These are phyloP conservation scores for Ectemnius cavifrons DNA, from an alignment of 2,888 invertebrate genomes.

Conservation along the genomic window DNA sequence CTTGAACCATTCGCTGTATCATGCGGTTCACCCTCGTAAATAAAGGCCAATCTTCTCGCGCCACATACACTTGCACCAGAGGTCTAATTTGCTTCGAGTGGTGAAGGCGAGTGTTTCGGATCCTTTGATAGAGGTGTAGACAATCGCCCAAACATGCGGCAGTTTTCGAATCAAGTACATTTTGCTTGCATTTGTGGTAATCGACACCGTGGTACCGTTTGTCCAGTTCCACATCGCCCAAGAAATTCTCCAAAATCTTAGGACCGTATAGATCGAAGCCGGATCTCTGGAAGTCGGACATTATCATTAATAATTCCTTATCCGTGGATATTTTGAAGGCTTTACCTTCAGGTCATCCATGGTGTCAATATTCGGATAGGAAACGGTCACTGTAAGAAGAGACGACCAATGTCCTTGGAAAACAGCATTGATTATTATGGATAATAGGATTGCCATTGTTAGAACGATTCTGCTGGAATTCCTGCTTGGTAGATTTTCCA, in stretches of 20 bases:
- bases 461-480: slow-evolving; percentile 42
- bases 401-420: slow-evolving; percentile 53
- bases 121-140: slow-evolving; percentile 27
- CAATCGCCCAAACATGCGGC: slow-evolving; percentile 49
- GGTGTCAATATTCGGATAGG: slow-evolving; percentile 39
- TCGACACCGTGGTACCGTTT: slow-evolving; percentile 26
- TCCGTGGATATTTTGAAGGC: not conserved
- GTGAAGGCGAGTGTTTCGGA: slow-evolving; percentile 7
- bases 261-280: slow-evolving; percentile 41
- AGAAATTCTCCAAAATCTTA: not conserved
- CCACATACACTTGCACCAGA: slow-evolving; percentile 34
- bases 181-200: slow-evolving; percentile 40
- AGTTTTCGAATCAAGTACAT: slow-evolving; percentile 12
- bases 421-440: slow-evolving; percentile 45
- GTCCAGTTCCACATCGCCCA: slow-evolving; percentile 27
- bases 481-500: slow-evolving; percentile 30
- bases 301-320: not conserved
- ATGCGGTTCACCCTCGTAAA: slow-evolving; percentile 33
- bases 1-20: slow-evolving; percentile 41
- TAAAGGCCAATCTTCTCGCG: slow-evolving; percentile 55
- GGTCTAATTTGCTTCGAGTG: slow-evolving; percentile 36
- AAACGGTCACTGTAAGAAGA: slow-evolving; percentile 44
- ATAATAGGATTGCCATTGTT: slow-evolving; percentile 32
- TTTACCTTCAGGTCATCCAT: slow-evolving; percentile 45
- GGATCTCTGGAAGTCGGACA: slow-evolving; percentile 22